These are phyloP conservation scores for Bombylius major DNA, from an alignment of 2,888 invertebrate species.

Conservation along the genomic window DNA sequence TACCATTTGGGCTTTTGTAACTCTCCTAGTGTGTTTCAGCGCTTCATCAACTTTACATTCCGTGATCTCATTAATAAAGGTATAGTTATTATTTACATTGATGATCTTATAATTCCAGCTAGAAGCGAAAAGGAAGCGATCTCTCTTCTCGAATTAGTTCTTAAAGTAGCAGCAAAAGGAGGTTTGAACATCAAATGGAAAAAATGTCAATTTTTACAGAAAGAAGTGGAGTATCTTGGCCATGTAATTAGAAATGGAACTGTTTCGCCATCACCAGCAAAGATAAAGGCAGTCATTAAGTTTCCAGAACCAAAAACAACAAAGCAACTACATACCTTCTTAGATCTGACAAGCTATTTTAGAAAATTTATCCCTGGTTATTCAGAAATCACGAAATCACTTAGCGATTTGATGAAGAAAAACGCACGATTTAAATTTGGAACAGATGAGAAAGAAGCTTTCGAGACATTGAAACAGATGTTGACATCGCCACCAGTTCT, in stretches of 20 bases:
- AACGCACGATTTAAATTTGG: not conserved
- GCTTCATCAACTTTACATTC: conserved; percentile 17
- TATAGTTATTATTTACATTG: conserved; percentile 17
- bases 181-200: conserved; percentile 12
- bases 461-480: too few species aligned
- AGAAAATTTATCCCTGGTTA: conserved; percentile 6
- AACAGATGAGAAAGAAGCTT: conserved; percentile 4
- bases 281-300: conserved; percentile 8
- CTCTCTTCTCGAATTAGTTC: conserved; percentile 8
- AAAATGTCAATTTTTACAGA: conserved; percentile 14
- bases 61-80: conserved; percentile 8
- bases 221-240: too few species aligned
- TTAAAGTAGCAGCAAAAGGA: conserved; percentile 3
- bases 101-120: conserved; percentile 21
- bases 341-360: conserved; percentile 3
- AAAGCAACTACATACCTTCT: conserved; percentile 5
- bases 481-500: too few species aligned
- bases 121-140: conserved; percentile 6
- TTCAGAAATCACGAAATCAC: not conserved
- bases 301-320: conserved; percentile 3
- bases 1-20: conserved; percentile 31
- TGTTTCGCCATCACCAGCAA: conserved; percentile 4
- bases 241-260: conserved; percentile 11
- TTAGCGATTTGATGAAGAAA: not conserved
- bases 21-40: conserved; percentile 22